Conservation (phyloP, 2,888 invertebrate genomes). For the Timema cristinae region DNA sequence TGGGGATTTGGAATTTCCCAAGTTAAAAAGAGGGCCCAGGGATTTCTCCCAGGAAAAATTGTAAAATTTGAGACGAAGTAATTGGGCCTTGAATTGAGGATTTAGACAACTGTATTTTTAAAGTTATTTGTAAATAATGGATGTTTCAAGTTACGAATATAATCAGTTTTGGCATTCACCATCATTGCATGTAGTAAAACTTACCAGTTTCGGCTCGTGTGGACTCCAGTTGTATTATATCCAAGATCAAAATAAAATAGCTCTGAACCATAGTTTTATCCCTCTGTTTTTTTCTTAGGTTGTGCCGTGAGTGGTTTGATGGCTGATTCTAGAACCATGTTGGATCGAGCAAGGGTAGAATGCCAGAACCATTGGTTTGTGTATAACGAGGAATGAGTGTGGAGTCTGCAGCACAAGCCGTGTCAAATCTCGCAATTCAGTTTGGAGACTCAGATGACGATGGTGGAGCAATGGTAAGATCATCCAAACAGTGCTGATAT, state of each 20-base stretch:
- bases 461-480: conserved; percentile 72
- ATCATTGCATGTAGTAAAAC: too few relatives aligned
- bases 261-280: neutral
- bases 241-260: neutral
- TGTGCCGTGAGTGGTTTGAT: conserved; percentile 97
- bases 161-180: too few relatives aligned
- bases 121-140: too few relatives aligned
- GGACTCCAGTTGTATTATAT: neutral
- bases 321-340: conserved; percentile 93
- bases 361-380: conserved; percentile 98
- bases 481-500: neutral
- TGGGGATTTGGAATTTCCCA: too few relatives aligned
- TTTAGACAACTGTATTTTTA: too few relatives aligned
- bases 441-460: conserved; percentile 98
- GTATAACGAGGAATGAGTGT: conserved; percentile 94
- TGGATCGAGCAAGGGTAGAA: conserved; percentile 92
- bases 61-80: too few relatives aligned
- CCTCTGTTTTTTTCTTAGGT: conserved; percentile 45
- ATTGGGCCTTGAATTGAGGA: too few relatives aligned
- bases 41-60: too few relatives aligned
- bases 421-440: conserved; percentile 97
- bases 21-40: too few relatives aligned
- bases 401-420: conserved; percentile 97
- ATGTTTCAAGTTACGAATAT: too few relatives aligned
- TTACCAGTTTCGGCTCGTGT: too few relatives aligned